A percentile compares a stretch with the other conserved stretches of the same genome.
These are phyloP conservation scores for Tamandua tetradactyla DNA, from an alignment of 2,797 vertebrate genomes.

Conservation along the genomic window DNA sequence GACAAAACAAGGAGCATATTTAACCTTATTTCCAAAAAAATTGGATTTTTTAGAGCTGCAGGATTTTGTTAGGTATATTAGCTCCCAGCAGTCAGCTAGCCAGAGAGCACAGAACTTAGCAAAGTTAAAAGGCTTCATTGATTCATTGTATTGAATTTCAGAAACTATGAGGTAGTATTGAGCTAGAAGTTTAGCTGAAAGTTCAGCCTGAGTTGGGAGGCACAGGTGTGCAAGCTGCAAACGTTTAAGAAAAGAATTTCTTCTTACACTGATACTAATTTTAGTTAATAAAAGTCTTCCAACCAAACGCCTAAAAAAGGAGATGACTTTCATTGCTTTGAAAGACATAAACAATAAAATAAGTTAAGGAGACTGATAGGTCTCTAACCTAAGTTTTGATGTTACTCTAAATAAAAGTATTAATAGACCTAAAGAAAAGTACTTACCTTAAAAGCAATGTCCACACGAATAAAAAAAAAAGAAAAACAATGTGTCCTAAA, in stretches of 20 bases:
- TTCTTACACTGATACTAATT: neutral
- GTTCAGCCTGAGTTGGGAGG: neutral
- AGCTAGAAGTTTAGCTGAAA: neutral
- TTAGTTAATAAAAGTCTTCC: neutral
- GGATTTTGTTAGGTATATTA: neutral
- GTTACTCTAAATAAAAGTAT: neutral
- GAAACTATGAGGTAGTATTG: neutral
- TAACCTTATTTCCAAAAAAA: conserved; percentile 8
- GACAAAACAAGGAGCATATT: neutral
- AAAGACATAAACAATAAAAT: neutral
- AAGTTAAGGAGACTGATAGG: neutral
- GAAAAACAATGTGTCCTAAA: neutral
- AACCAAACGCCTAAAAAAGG: neutral
- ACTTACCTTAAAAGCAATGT: neutral
- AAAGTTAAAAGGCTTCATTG: conserved; percentile 19
- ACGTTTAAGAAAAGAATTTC: neutral
- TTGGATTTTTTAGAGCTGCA: neutral
- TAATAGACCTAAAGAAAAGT: neutral
- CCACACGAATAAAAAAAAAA: neutral
- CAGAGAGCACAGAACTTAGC: neutral
- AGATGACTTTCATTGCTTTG: neutral
- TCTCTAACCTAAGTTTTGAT: neutral
- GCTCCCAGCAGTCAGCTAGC: neutral
- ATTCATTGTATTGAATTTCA: neutral
- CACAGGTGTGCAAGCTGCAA: neutral